phyloP scores from a whole-genome alignment of 1,140 invertebrate genomes.

The Zaprionus lachaisei region DNA sequence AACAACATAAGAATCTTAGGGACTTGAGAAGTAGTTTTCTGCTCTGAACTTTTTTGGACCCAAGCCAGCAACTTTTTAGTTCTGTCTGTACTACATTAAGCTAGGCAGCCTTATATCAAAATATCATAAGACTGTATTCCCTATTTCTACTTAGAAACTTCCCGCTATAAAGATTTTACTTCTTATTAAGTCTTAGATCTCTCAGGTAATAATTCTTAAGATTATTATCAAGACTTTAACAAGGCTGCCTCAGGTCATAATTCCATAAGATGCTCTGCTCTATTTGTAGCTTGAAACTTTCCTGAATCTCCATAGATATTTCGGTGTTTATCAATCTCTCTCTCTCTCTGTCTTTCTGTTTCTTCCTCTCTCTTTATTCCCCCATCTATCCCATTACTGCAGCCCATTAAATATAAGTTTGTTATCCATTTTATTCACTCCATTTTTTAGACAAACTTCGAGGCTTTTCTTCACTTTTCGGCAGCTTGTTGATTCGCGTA shows the following conservation, averaged over 20 bases:
- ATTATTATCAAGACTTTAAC: too few species aligned
- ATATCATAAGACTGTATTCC: too few species aligned
- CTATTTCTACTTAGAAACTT: too few species aligned
- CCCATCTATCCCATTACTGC: background rate
- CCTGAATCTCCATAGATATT: background rate
- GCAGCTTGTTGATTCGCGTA: slow-evolving; percentile 20
- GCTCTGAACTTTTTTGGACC: too few species aligned
- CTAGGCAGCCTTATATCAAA: too few species aligned
- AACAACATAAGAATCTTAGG: too few species aligned
- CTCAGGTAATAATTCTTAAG: too few species aligned
- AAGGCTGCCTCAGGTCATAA: background rate
- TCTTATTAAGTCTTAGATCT: too few species aligned
- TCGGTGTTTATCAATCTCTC: background rate
- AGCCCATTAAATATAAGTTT: slow-evolving; percentile 1
- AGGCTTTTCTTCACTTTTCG: slow-evolving; percentile 1
- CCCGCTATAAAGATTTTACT: too few species aligned
- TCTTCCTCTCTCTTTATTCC: background rate
- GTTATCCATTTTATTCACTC: background rate
- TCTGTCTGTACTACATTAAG: too few species aligned
- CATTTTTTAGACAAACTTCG: background rate
- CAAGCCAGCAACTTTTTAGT: too few species aligned
- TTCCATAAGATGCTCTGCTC: accelerated
- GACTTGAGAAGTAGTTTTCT: too few species aligned
- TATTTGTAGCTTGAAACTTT: background rate
- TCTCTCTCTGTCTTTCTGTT: background rate